phyloP scores from a whole-genome alignment of 2,113 vertebrate genomes.

The Thermophis baileyi region DNA sequence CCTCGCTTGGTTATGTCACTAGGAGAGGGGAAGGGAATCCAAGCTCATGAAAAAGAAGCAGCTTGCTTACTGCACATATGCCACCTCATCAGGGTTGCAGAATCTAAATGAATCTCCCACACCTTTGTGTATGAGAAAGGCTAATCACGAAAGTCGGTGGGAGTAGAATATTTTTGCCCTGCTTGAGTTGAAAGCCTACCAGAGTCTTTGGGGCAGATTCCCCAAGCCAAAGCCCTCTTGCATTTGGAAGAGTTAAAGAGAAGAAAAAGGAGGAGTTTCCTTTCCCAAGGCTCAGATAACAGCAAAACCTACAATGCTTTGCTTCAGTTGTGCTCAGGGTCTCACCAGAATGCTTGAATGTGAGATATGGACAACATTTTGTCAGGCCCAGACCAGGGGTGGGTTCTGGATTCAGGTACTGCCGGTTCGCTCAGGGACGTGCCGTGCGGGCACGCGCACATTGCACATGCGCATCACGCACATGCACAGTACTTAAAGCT shows the following conservation, averaged over 20 bases:
- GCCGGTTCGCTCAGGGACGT: too few species aligned
- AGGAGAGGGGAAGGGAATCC: neutral
- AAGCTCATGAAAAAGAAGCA: neutral
- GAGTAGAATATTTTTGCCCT: neutral
- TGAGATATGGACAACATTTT: neutral
- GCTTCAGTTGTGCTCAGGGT: neutral
- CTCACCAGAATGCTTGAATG: neutral
- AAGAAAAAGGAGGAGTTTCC: conserved; percentile 36
- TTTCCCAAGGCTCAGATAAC: neutral
- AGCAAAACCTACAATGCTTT: neutral
- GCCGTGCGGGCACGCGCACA: too few species aligned
- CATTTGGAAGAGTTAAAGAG: conserved; percentile 39
- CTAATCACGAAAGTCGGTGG: neutral
- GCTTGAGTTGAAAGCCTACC: neutral
- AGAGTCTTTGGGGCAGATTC: neutral
- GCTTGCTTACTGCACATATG: neutral
- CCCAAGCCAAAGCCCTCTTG: neutral
- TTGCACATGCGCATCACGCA: too few species aligned
- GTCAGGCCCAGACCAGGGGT: neutral
- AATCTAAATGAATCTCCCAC: neutral
- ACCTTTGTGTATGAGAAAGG: neutral
- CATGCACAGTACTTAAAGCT: too few species aligned
- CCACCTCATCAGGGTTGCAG: neutral
- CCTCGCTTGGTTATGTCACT: conserved; percentile 6
- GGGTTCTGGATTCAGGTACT: too few species aligned